Base-by-base conservation (phyloP, 1,140 invertebrate genomes). In the Drosophila orena region DNA sequence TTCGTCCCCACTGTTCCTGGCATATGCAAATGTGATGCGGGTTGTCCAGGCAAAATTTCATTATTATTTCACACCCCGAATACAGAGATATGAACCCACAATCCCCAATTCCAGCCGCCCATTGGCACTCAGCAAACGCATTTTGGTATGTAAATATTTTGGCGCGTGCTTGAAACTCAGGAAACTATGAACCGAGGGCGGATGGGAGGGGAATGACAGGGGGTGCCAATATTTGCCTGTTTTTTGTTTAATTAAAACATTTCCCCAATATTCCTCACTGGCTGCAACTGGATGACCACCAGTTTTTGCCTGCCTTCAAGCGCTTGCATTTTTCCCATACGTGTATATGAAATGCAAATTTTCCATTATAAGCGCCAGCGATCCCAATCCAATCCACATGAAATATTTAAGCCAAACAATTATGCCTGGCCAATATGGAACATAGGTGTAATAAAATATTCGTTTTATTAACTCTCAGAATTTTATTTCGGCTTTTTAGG, bases 211-310 rank as follows among this genome's bases (percentile, higher is more conserved):
- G 54, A 4, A 17, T 15, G 44, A 22, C 11, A 20, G 49, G 73
- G 73, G 80, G 77, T 77, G 77, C 68, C 81, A 85, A 85, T 85
- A 85, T 85, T 85, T 85, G 81, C 70, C 71, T 54, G 59, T 60
- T 70, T 84, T 73, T 85, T 80, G 74, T 88, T 85, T 85, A 85
- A 85, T 85, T 85, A 86, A 85, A 85, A 86, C 78, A 85, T 85
- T 85, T 78, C 49, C 52, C 60, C 78, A 85, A 84, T 84, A 85
- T 84, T 84, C 85, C 79, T 71, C 66, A 53, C 40, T n/a, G 15
- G 22, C 52, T 53, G 27, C 46, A 61, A 34, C n/a, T 35, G 64
- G 35, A 17, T 6, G n/a, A n/a, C 17, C 17, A 62, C 8, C 15
- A 47, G 47, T 47, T 24, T 47, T 47, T 65, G 14, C 7, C 34